Percentiles rank a stretch among this genome's conserved stretches.
These are phyloP conservation scores for Uropsilus gracilis DNA, from an alignment of 2,113 vertebrate genomes.

Conservation along the genomic window DNA sequence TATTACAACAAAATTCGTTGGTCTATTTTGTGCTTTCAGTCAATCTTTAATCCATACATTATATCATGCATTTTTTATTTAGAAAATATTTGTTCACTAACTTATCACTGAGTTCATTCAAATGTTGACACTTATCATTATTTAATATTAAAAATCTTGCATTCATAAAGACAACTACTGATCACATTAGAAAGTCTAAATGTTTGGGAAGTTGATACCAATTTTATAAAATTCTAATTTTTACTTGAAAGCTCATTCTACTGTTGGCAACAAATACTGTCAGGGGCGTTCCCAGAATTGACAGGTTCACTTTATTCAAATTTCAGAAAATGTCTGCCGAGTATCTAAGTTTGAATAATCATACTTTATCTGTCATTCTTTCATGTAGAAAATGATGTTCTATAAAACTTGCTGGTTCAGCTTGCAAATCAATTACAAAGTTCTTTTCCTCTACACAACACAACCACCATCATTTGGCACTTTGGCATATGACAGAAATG, in stretches of 20 bases:
- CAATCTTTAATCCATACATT: neutral
- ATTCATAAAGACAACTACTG: neutral
- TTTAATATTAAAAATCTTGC: neutral
- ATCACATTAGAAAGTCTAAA: neutral
- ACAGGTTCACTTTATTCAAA: slow-evolving; percentile 24
- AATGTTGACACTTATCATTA: neutral
- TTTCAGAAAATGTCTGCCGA: slow-evolving; percentile 16
- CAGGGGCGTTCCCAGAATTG: neutral
- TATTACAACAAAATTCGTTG: neutral
- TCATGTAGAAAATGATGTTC: neutral
- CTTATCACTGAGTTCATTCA: neutral
- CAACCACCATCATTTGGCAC: neutral
- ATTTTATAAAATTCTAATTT: slow-evolving; percentile 40
- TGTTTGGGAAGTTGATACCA: neutral
- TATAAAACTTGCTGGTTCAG: neutral
- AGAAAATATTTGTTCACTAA: slow-evolving; percentile 29
- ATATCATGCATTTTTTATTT: slow-evolving; percentile 1
- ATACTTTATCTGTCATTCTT: slow-evolving; percentile 3
- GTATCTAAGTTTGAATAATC: neutral
- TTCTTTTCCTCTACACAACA: neutral
- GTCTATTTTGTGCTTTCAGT: neutral
- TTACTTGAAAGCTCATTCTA: slow-evolving; percentile 30
- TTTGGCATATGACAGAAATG: neutral
- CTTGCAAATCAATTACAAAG: neutral
- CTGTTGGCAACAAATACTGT: slow-evolving; percentile 21